Evolutionary conservation across 2,797 vertebrate genomes (phyloP).

Genomic region (Muscicapa striata): DNA sequence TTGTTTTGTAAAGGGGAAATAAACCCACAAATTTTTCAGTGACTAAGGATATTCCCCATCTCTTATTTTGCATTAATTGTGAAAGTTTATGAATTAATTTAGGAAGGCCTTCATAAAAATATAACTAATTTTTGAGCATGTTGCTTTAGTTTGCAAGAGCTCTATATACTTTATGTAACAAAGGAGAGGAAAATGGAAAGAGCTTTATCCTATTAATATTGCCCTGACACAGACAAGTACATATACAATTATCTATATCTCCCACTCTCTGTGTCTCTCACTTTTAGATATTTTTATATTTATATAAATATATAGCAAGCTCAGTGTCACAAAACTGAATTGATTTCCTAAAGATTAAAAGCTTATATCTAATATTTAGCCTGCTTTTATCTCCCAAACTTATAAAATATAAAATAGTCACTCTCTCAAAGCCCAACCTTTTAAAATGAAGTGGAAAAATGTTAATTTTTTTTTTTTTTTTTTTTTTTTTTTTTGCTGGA

Average conservation of each 20-base stretch:
- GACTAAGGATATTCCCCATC: background rate
- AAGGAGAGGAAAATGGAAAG: background rate
- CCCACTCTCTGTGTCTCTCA: background rate
- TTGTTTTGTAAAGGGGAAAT: background rate
- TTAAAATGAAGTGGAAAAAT: background rate
- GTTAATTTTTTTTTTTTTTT: background rate
- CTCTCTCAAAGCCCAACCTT: background rate
- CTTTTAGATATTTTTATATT: background rate
- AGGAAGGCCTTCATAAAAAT: background rate
- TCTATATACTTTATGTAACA: background rate
- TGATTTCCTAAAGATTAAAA: background rate
- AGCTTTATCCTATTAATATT: background rate
- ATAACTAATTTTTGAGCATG: background rate
- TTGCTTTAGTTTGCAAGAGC: background rate
- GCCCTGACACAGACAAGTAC: background rate
- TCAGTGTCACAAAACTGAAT: background rate
- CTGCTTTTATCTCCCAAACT: background rate
- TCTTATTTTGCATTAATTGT: background rate
- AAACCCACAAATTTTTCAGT: background rate
- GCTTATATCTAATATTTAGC: background rate
- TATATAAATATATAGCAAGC: background rate
- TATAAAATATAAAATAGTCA: background rate
- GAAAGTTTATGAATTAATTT: background rate
- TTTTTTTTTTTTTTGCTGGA: background rate
- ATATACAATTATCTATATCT: background rate